Evolutionary conservation across 2,113 vertebrate species (phyloP).

Genomic region (Galbula dea): DNA sequence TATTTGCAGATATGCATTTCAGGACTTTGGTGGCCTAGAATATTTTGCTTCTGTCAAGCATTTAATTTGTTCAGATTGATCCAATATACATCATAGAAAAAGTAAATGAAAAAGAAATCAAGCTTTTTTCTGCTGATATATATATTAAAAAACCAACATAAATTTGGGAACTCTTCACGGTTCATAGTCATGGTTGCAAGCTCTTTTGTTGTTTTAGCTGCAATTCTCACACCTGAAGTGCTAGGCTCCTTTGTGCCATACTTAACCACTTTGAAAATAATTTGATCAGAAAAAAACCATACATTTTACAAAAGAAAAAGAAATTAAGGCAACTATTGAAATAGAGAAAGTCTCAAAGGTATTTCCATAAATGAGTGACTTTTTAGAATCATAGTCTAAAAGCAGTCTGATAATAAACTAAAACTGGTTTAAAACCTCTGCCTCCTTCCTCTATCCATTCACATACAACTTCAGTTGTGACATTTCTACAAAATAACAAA

Average conservation of each 20-base stretch:
- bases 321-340: not conserved
- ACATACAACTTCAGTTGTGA: not conserved
- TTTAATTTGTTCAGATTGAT: not conserved
- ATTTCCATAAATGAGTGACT: not conserved
- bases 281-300: not conserved
- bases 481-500: not conserved
- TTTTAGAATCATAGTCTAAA: not conserved
- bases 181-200: not conserved
- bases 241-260: not conserved
- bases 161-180: not conserved
- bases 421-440: not conserved
- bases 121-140: not conserved
- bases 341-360: not conserved
- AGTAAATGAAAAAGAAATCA: not conserved
- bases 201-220: not conserved
- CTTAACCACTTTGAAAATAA: not conserved
- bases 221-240: not conserved
- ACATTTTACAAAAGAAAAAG: rapidly evolving
- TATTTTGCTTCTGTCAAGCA: not conserved
- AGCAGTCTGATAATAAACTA: not conserved
- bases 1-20: not conserved
- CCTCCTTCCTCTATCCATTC: too few relatives aligned
- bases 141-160: not conserved
- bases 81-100: not conserved
- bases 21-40: not conserved